Evolutionary conservation across 2,113 vertebrate genomes (phyloP).

Genomic region (Ictidomys tridecemlineatus): DNA sequence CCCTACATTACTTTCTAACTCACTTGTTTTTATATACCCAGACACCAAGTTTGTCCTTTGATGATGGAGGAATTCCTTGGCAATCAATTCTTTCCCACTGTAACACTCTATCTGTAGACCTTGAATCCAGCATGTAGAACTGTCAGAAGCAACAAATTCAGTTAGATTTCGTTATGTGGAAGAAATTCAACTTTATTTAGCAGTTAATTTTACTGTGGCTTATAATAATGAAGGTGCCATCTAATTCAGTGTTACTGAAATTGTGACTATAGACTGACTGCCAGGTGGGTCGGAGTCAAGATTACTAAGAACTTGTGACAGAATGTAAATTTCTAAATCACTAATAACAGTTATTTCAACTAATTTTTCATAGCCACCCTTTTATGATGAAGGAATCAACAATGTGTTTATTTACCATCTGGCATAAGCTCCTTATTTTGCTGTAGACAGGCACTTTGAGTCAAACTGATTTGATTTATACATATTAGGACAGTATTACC

Average conservation of each 20-base stretch:
- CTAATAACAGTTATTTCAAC: background rate
- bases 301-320: conserved; percentile 14
- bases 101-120: conserved; percentile 88
- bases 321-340: conserved; percentile 6
- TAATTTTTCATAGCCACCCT: background rate
- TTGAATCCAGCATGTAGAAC: conserved; percentile 95
- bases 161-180: conserved; percentile 60
- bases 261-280: conserved; percentile 3
- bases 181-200: conserved; percentile 4
- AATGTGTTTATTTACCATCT: background rate
- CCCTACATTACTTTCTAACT: conserved; percentile 45
- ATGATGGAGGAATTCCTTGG: conserved; percentile 94
- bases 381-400: background rate
- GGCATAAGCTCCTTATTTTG: background rate
- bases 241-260: conserved; percentile 24
- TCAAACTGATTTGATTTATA: background rate
- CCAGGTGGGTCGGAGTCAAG: background rate
- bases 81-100: conserved; percentile 96
- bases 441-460: background rate
- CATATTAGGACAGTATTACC: background rate
- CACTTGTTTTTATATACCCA: conserved; percentile 97
- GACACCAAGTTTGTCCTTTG: conserved; percentile 98
- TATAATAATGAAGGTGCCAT: background rate
- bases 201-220: background rate
- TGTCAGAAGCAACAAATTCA: conserved; percentile 82